Evolutionary conservation across 1,140 invertebrate species (phyloP), one percentile per base, ranked within the genome.

Genomic region (Bombus impatiens): DNA sequence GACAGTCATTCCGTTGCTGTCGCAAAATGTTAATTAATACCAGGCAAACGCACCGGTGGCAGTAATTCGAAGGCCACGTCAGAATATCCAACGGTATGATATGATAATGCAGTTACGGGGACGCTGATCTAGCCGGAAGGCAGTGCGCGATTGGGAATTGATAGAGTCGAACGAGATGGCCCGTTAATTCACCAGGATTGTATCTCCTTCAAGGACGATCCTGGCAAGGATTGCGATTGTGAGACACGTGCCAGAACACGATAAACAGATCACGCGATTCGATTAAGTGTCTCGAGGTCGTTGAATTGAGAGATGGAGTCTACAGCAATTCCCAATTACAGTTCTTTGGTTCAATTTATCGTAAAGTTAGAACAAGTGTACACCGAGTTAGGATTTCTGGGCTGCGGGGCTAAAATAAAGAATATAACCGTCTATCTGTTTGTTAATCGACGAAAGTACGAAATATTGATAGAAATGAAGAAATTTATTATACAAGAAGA

Each of bases 1-100:
- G 37, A 37, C 76, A 59, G 32, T 28, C 15, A 53, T 83, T 70
- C 40, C 75, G 76, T 82, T 82, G 32, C 57, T 77, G n/a, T 67
- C 71, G 86, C 85, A 86, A 91, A 90, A 89, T 88, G 90, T 87
- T 91, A 93, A 93, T 93, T 93, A 92, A 91, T 92, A 91, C 86
- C 57, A 40, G 62, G 59, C 84, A 86, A 87, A 92, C 89, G 90
- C 79, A 75, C 88, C 81, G 86, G 86, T 91, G 93, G 88, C 92
- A 92, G 84, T 93, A 88, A 91, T 92, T 91, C 84, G 87, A 87
- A 88, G 87, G 84, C 65, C 81, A 89, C 84, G 88, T 87, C 78
- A 71, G 78, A 86, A 91, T 91, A 86, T 70, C 86, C 84, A 75
- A 67, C 8, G 40, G n/a, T 28, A 28, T 18, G 87, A 84, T 74